phyloP scores from a whole-genome alignment of 2,797 vertebrate genomes.

The Emys orbicularis region DNA sequence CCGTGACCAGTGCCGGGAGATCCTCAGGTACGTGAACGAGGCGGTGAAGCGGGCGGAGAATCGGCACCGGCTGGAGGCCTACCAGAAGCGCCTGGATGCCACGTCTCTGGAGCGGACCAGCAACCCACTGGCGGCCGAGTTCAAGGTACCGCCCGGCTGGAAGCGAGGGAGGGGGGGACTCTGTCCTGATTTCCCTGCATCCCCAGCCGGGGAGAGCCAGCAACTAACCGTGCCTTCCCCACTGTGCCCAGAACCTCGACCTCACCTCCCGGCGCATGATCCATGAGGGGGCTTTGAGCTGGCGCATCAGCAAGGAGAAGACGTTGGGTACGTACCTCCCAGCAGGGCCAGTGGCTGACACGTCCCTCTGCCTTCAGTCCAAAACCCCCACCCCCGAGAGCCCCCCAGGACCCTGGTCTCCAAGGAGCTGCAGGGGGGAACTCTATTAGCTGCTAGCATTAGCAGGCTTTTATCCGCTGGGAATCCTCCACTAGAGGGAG shows the following conservation, averaged over 20 bases:
- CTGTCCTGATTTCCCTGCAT: fast-evolving
- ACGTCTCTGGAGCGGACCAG: constrained; percentile 83
- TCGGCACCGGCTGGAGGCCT: constrained; percentile 87
- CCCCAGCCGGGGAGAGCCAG: fast-evolving
- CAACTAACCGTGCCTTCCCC: fast-evolving
- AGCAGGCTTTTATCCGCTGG: background rate
- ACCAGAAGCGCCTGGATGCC: constrained; percentile 92
- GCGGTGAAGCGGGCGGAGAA: constrained; percentile 90
- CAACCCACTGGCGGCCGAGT: constrained; percentile 87
- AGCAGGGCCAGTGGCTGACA: fast-evolving
- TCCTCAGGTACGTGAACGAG: constrained; percentile 91
- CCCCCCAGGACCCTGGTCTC: background rate
- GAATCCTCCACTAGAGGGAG: background rate
- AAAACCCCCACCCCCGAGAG: background rate
- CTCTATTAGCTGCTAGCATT: background rate
- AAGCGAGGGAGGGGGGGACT: fast-evolving
- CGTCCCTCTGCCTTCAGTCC: background rate
- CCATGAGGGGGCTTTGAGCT: constrained; percentile 92
- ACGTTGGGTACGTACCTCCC: constrained; percentile 85
- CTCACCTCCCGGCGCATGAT: constrained; percentile 92
- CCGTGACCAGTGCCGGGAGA: constrained; percentile 89
- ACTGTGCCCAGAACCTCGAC: constrained; percentile 86
- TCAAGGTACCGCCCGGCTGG: constrained; percentile 82
- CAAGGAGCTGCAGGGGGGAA: background rate
- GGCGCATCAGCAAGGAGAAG: constrained; percentile 95